A percentile compares a stretch with the other conserved stretches of the same genome.
Conservation (phyloP, 2,113 vertebrate species). For the Hippotragus niger region DNA sequence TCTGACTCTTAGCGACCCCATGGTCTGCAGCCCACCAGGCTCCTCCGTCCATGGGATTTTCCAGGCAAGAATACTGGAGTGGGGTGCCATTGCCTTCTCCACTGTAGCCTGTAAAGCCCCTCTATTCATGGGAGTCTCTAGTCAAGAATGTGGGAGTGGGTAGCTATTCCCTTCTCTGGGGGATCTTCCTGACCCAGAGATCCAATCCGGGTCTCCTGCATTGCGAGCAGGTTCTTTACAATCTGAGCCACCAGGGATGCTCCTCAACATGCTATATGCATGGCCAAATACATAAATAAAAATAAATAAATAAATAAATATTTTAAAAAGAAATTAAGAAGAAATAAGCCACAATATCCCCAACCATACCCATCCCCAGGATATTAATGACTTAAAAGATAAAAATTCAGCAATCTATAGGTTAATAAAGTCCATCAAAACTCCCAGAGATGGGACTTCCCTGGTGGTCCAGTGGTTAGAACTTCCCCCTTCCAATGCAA, state of each 20-base stretch:
- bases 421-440: background rate
- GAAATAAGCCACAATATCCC: background rate
- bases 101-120: background rate
- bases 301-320: background rate
- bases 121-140: background rate
- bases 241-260: background rate
- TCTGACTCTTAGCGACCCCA: background rate
- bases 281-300: background rate
- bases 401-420: background rate
- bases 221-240: background rate
- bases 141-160: background rate
- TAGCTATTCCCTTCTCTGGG: background rate
- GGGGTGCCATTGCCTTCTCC: too few species aligned
- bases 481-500: background rate
- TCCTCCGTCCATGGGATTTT: too few species aligned
- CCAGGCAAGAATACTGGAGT: too few species aligned
- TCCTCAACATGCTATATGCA: background rate
- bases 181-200: background rate
- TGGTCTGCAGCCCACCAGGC: background rate
- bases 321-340: background rate
- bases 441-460: background rate
- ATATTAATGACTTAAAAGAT: background rate
- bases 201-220: fast-evolving
- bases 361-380: fast-evolving
- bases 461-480: background rate